phyloP scores from a whole-genome alignment of 2,888 invertebrate genomes.

The Apamea monoglypha region DNA sequence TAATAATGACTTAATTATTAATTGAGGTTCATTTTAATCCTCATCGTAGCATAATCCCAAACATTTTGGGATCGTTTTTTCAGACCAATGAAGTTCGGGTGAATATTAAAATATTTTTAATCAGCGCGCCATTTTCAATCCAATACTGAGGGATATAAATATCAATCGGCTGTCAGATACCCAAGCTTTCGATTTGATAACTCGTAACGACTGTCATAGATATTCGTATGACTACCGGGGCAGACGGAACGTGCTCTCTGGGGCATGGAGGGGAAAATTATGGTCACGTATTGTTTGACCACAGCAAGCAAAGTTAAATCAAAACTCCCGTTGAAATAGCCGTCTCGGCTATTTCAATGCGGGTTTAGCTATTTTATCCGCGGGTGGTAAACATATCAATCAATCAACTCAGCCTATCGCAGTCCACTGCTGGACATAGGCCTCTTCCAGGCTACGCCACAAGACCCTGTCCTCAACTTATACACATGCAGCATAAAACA shows the following conservation, averaged over 20 bases:
- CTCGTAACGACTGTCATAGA: neutral
- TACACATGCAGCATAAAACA: too few species aligned
- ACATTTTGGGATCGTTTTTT: neutral
- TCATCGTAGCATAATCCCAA: neutral
- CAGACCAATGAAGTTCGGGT: neutral
- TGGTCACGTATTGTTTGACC: neutral
- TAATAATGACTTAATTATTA: neutral
- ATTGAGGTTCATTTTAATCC: neutral
- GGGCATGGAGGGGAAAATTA: neutral
- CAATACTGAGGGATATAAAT: neutral
- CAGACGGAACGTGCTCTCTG: neutral
- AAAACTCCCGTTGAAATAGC: neutral
- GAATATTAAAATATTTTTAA: neutral
- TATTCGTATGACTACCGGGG: neutral
- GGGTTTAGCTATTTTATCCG: too few species aligned
- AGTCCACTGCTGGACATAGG: too few species aligned
- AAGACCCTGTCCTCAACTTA: too few species aligned
- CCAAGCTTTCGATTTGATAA: neutral
- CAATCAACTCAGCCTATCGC: too few species aligned
- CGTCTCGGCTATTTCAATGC: too few species aligned
- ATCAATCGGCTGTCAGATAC: slow-evolving; percentile 8
- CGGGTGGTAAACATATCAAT: too few species aligned
- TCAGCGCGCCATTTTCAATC: neutral
- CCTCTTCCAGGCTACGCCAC: too few species aligned
- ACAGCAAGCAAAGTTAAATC: neutral